phyloP scores from a whole-genome alignment of 2,113 vertebrate species.

The Anoplopoma fimbria region DNA sequence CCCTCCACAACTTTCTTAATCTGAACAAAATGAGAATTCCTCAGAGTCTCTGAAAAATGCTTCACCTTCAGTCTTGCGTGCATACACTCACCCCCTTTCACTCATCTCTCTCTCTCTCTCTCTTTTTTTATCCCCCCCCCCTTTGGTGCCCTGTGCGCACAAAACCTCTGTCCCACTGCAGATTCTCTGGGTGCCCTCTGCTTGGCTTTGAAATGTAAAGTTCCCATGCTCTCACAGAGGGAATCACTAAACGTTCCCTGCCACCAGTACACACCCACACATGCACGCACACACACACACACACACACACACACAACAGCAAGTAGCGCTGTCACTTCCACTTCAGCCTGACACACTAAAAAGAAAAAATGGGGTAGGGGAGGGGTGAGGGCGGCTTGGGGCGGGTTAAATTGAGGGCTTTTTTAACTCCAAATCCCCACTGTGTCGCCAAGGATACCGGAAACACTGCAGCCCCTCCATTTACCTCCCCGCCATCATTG shows the following conservation, averaged over 20 bases:
- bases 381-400: constrained; percentile 57
- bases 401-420: constrained; percentile 76
- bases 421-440: constrained; percentile 78
- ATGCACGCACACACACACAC: constrained; percentile 44
- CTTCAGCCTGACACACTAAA: constrained; percentile 80
- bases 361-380: constrained; percentile 69
- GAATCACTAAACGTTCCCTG: constrained; percentile 68
- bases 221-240: constrained; percentile 75
- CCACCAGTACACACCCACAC: constrained; percentile 40
- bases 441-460: constrained; percentile 85
- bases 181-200: constrained; percentile 56
- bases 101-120: constrained; percentile 20
- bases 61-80: constrained; percentile 70
- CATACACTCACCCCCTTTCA: constrained; percentile 36
- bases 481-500: constrained; percentile 59
- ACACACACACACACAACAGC: constrained; percentile 41
- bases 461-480: constrained; percentile 80
- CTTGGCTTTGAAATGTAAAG: constrained; percentile 80
- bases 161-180: constrained; percentile 53
- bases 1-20: constrained; percentile 76
- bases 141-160: constrained; percentile 20
- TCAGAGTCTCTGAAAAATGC: constrained; percentile 70
- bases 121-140: constrained; percentile 5
- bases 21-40: constrained; percentile 86
- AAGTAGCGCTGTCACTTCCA: constrained; percentile 78